phyloP scores from a whole-genome alignment of 2,113 vertebrate genomes.

The Ornithorhynchus anatinus region DNA sequence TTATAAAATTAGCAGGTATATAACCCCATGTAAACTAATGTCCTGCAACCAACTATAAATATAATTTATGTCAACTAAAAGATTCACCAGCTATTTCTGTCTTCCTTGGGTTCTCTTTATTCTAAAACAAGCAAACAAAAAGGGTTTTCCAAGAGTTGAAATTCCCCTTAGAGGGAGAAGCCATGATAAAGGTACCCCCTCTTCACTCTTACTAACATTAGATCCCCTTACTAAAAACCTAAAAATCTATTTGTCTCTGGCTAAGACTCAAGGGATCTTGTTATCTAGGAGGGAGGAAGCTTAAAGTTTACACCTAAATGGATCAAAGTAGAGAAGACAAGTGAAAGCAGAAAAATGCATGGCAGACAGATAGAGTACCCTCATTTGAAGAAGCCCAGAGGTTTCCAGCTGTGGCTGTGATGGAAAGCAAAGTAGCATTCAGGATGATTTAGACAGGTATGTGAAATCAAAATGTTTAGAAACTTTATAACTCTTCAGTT shows the following conservation, averaged over 20 bases:
- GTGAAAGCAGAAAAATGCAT: constrained; percentile 11
- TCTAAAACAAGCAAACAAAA: background rate
- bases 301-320: background rate
- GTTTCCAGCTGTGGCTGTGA: constrained; percentile 18
- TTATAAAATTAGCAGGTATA: background rate
- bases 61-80: background rate
- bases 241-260: background rate
- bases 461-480: constrained; percentile 1
- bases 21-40: background rate
- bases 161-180: background rate
- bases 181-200: fast-evolving
- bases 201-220: background rate
- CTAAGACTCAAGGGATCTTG: background rate
- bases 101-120: background rate
- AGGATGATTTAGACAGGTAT: constrained; percentile 1
- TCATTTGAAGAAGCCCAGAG: background rate
- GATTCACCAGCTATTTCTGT: background rate
- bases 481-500: constrained; percentile 23
- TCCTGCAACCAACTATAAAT: background rate
- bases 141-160: background rate
- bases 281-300: background rate
- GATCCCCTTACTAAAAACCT: background rate
- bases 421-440: constrained; percentile 6
- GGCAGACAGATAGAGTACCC: background rate
- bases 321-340: background rate